phyloP scores from a whole-genome alignment of 2,113 vertebrate species.

The Centropus unirufus region DNA sequence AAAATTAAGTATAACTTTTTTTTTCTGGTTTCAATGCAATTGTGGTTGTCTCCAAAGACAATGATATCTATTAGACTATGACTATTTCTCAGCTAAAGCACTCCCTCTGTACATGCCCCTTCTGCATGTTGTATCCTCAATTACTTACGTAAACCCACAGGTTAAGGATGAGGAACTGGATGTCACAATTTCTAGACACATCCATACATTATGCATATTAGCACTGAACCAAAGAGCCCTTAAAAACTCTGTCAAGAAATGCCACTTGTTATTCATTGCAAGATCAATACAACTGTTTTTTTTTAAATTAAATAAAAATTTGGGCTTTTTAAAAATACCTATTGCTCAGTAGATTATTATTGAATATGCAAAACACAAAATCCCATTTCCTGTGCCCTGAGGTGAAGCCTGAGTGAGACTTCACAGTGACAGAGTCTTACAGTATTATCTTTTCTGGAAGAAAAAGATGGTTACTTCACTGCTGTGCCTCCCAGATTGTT shows the following conservation, averaged over 20 bases:
- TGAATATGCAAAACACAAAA: not conserved
- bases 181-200: not conserved
- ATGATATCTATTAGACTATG: not conserved
- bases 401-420: not conserved
- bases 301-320: too few relatives aligned
- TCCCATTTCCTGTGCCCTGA: not conserved
- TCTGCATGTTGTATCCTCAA: fast-evolving
- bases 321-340: not conserved
- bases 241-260: not conserved
- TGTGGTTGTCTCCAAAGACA: not conserved
- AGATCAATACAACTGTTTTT: not conserved
- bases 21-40: not conserved
- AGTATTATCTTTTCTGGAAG: not conserved
- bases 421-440: not conserved
- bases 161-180: not conserved
- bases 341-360: not conserved
- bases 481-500: not conserved
- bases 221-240: not conserved
- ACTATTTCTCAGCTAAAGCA: not conserved
- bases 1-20: not conserved
- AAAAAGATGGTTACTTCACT: not conserved
- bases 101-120: not conserved
- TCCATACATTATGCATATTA: not conserved
- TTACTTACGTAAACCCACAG: not conserved
- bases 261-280: not conserved